phyloP scores from a whole-genome alignment of 1,140 invertebrate genomes.

The Dryas iulia region DNA sequence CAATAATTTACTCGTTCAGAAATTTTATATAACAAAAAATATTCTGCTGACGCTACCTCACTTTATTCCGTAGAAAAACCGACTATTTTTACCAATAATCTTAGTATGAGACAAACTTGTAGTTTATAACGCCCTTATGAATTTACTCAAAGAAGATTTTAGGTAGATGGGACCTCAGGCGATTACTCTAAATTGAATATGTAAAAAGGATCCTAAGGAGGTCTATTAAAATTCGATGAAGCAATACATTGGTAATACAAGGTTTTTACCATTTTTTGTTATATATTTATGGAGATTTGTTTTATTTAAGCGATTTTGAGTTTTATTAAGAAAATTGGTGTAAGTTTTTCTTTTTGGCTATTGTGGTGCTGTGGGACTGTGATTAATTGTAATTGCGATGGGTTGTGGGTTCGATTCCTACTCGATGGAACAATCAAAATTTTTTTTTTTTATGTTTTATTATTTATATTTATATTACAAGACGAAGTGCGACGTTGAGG shows the following conservation, averaged over 20 bases:
- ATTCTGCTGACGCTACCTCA: conserved; percentile 39
- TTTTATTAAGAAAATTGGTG: no score
- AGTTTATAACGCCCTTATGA: conserved; percentile 26
- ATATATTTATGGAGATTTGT: background rate
- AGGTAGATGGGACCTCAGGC: background rate
- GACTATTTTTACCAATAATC: conserved; percentile 55
- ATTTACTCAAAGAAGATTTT: conserved; percentile 23
- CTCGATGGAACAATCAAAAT: background rate
- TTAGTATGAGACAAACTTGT: conserved; percentile 37
- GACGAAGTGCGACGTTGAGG: background rate
- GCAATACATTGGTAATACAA: background rate
- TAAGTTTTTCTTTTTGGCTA: no score
- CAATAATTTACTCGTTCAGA: background rate
- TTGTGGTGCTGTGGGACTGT: no score
- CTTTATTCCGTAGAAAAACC: conserved; percentile 36
- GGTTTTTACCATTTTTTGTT: background rate
- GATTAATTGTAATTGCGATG: no score
- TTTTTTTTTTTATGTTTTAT: no score
- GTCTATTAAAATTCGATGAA: conserved; percentile 8
- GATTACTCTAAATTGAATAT: conserved; percentile 24
- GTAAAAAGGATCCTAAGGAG: conserved; percentile 3
- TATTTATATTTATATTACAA: background rate
- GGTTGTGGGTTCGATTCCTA: background rate
- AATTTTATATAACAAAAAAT: background rate
- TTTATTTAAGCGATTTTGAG: no score